These are phyloP conservation scores for Parazoanthus swiftii DNA, from an alignment of 92 coral and sea anemone species.

Conservation along the genomic window DNA sequence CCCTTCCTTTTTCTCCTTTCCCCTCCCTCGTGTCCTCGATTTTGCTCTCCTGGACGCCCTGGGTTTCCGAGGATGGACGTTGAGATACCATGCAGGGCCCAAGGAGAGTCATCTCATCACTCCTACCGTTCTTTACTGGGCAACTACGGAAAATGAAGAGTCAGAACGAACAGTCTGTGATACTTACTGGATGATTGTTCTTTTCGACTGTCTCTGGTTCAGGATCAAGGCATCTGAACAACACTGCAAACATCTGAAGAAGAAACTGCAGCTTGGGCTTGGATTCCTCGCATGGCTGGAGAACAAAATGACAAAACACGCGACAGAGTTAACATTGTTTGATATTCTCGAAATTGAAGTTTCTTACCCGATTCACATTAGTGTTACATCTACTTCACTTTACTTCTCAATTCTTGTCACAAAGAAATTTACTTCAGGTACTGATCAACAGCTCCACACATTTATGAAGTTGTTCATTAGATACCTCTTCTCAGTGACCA, in stretches of 20 bases:
- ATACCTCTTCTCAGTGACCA: too few species aligned
- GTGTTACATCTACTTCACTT: too few species aligned
- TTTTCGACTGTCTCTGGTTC: conserved; percentile 53
- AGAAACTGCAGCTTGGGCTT: conserved; percentile 80
- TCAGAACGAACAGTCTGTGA: not conserved
- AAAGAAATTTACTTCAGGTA: too few species aligned
- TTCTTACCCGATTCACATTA: too few species aligned
- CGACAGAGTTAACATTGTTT: not conserved
- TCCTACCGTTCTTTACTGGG: not conserved
- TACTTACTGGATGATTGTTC: conserved; percentile 89
- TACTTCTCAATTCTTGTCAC: too few species aligned
- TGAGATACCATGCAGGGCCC: not conserved
- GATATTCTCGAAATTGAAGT: not conserved
- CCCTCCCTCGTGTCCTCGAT: too few species aligned
- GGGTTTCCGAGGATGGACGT: too few species aligned
- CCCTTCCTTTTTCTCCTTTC: too few species aligned
- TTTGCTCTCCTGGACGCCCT: too few species aligned
- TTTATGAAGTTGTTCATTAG: too few species aligned
- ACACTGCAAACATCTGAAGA: conserved; percentile 80
- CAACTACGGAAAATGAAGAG: too few species aligned
- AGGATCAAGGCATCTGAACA: conserved; percentile 93
- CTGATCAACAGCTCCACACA: too few species aligned
- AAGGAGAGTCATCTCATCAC: not conserved
- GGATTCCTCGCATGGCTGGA: conserved; percentile 69
- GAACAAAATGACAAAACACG: not conserved